A percentile compares a stretch with the other conserved stretches of the same genome.
Conservation (phyloP, 2,797 vertebrate species). For the Urophycis tenuis region DNA sequence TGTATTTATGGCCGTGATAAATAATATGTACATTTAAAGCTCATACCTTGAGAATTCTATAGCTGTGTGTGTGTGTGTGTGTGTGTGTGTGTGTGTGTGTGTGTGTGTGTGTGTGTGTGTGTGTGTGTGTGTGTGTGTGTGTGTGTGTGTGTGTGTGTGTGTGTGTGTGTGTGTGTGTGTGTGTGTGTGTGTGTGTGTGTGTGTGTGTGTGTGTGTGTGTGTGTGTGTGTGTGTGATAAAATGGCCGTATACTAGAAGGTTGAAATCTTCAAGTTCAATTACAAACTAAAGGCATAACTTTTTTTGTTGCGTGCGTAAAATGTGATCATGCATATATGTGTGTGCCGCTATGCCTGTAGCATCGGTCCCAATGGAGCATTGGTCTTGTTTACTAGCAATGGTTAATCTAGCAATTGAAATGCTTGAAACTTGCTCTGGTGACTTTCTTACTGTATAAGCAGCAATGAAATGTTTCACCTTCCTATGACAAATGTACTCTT, state of each 20-base stretch:
- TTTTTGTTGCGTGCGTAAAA: neutral
- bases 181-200: neutral
- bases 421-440: too few species aligned
- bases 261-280: neutral
- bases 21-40: constrained; percentile 43
- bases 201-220: neutral
- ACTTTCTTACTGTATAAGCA: too few species aligned
- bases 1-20: constrained; percentile 42
- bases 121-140: neutral
- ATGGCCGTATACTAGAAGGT: neutral
- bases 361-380: neutral
- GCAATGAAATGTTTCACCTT: too few species aligned
- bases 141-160: neutral
- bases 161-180: neutral
- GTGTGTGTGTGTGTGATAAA: neutral
- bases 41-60: constrained; percentile 19
- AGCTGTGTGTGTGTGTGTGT: constrained; percentile 1
- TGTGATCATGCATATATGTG: neutral
- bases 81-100: neutral
- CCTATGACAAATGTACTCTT: too few species aligned
- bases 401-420: too few species aligned
- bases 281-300: too few species aligned
- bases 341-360: neutral
- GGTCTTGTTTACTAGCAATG: too few species aligned
- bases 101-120: neutral